These are phyloP conservation scores for Heloderma charlesbogerti DNA, from an alignment of 2,113 vertebrate species.

Conservation along the genomic window DNA sequence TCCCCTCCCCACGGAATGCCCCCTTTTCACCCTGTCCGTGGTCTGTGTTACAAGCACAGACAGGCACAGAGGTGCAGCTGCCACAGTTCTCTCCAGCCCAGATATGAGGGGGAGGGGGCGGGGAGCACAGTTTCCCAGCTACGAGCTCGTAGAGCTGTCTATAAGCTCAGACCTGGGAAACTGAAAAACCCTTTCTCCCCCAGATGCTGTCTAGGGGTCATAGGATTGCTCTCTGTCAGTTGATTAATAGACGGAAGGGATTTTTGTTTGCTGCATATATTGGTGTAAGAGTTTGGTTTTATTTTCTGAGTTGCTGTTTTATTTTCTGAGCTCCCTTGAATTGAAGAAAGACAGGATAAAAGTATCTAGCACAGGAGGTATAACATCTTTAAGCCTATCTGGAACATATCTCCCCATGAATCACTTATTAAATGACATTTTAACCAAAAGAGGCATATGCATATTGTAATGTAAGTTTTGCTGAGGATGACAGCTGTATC, in stretches of 20 bases:
- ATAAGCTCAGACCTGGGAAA: no score
- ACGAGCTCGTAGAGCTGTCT: no score
- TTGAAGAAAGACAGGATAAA: neutral
- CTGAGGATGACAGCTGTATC: neutral
- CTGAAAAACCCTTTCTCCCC: no score
- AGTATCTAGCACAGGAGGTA: constrained; percentile 6
- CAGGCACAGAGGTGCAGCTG: no score
- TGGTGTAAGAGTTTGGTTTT: neutral
- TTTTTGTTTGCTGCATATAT: neutral
- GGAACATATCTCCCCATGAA: neutral
- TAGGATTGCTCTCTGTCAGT: no score
- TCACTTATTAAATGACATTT: neutral
- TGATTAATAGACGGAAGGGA: neutral
- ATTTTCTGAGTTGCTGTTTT: neutral
- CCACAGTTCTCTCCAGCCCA: no score
- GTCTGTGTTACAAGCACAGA: no score
- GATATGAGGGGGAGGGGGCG: no score
- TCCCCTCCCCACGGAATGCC: no score
- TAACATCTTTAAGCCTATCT: neutral
- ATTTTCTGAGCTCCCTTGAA: neutral
- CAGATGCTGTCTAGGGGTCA: no score
- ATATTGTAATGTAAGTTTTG: neutral
- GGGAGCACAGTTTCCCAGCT: no score
- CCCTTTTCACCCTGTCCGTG: no score
- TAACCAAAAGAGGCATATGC: constrained; percentile 1